Evolutionary conservation across 2,797 vertebrate genomes (phyloP), one percentile per base, ranked within the genome.

Genomic region (Heliangelus exortis): DNA sequence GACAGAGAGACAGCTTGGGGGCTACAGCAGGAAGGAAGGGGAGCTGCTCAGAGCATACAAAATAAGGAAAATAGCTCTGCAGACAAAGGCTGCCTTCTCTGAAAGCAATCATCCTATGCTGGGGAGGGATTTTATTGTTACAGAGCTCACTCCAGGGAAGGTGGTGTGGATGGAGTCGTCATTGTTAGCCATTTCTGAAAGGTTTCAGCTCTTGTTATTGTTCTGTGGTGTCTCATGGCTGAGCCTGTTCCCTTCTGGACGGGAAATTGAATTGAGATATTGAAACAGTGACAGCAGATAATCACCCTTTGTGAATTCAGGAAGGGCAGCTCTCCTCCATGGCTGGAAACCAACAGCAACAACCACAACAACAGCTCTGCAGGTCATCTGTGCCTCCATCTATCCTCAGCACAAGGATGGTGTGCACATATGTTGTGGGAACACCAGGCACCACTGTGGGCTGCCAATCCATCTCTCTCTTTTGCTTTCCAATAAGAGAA

Each of bases 281-380:
- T 93, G 95, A 96, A 97, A 84, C 63, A 78, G 92, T 95, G 95
- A 97, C 89, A 92, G 95, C 54, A 94, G 96, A 96, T 96, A 96
- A 97, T 96, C 93, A 84, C 80, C 92, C 69, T 39, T 53, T 90
- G 76, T 93, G 95, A 67, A 92, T 92, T 95, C 89, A 63, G 7
- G 88, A 95, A 94, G 80, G 89, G 72, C 85, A 91, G 80, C 65
- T 92, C 62, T 92, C 92, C 77, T 94, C 80, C 6, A 51, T 89
- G 71, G 63, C 45, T 92, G 71, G 84, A 81, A 85, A 93, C 72
- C 90, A 94, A n/a, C 66, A 84, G 63, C 71, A 84, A 65, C 84
- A 72, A 79, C 72, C 36, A 13, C 71, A 62, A 68, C 72, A 85
- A 45, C 69, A 78, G 75, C 74, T 36, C 61, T 54, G 87, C 45